These are phyloP conservation scores for Phymastichus coffea DNA, from an alignment of 1,140 invertebrate genomes.

Conservation along the genomic window DNA sequence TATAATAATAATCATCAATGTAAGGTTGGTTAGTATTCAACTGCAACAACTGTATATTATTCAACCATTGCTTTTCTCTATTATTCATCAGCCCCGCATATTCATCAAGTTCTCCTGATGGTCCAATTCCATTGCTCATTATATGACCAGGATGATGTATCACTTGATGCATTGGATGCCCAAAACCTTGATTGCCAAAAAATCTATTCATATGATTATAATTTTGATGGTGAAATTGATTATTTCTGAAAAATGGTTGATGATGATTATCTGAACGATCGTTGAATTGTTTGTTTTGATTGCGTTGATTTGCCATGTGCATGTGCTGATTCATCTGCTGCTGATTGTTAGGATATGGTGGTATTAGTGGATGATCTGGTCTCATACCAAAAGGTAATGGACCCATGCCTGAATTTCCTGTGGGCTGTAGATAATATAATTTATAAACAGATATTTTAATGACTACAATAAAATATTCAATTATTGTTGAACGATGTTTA, in stretches of 20 bases:
- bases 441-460: not conserved
- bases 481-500: not conserved
- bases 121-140: slow-evolving; percentile 43
- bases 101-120: slow-evolving; percentile 65
- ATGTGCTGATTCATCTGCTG: slow-evolving; percentile 40
- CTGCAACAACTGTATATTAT: slow-evolving; percentile 89
- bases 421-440: slow-evolving; percentile 38
- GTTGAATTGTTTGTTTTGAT: slow-evolving; percentile 45
- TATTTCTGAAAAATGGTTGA: slow-evolving; percentile 52
- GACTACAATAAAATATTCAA: not conserved
- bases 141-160: slow-evolving; percentile 28
- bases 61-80: slow-evolving; percentile 89
- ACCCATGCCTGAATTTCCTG: slow-evolving; percentile 41
- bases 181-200: slow-evolving; percentile 42
- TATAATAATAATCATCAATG: slow-evolving; percentile 84
- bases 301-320: slow-evolving; percentile 52
- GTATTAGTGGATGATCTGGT: slow-evolving; percentile 43
- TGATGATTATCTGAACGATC: slow-evolving; percentile 43
- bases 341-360: slow-evolving; percentile 43
- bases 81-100: slow-evolving; percentile 89
- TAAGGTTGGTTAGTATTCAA: slow-evolving; percentile 83
- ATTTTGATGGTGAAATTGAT: slow-evolving; percentile 48
- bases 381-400: slow-evolving; percentile 42
- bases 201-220: slow-evolving; percentile 45
- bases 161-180: slow-evolving; percentile 34